Base-by-base conservation (phyloP, 2,797 vertebrate genomes). In the Leuciscus waleckii region DNA sequence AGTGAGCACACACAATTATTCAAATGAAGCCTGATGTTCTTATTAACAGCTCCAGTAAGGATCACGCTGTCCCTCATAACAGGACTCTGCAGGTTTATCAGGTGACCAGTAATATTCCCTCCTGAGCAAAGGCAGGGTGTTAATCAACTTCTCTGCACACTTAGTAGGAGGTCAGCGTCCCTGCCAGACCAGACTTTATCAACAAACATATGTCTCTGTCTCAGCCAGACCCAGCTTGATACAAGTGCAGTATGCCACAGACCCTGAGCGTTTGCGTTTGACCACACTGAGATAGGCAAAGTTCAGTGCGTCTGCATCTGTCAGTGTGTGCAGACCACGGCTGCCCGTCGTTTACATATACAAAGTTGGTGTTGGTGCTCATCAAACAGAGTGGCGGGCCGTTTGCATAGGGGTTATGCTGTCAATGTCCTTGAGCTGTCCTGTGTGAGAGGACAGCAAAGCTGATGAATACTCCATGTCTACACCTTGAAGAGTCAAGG, bases 381-480 rank as follows among this genome's bases (percentile, higher is more conserved):
- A 93, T 94, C 95, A 95, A 95, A 95, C 93, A 95, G 92, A 94
- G 93, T 92, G 93, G 90, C 67, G 74, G 82, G 37, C 74, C 65
- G 93, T 95, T 96, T 95, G 94, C 94, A 95, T 95, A 93, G 88
- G 92, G 93, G 92, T 93, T 91, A 90, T 74, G 84, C 88, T 93
- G 89, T 86, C 85, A 89, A 87, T 92, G 93, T 91, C 94, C 94
- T 95, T 95, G 93, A 94, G 86, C 86, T 86, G 90, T 87, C 92
- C 92, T 86, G 81, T 43, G 86, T 41, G 68, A 69, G 82, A 26
- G 29, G 35, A 84, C 51, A 70, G 51, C 83, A 79, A 63, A 71
- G 75, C 35, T 43, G 75, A 68, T 1, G n/a, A 79, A 70, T 69
- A 46, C 83, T 84, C 77, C 29, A 85, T 37, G 67, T 32, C 51